phyloP scores from a whole-genome alignment of 2,888 invertebrate genomes.

The Scaptodrosophila latifasciaeformis region DNA sequence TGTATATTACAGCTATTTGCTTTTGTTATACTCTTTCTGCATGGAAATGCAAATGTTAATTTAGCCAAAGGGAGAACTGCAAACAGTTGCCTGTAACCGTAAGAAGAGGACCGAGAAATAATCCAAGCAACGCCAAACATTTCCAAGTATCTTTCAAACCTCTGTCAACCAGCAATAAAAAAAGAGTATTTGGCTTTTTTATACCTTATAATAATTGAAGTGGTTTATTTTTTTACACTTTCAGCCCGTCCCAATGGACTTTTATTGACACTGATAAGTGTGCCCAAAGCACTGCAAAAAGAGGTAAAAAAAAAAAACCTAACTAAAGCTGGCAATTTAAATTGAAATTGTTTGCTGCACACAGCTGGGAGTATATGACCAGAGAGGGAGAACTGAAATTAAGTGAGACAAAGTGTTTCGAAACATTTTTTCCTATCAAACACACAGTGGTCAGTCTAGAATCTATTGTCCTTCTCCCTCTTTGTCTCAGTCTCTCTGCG shows the following conservation, averaged over 20 bases:
- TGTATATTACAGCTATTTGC: too few species aligned
- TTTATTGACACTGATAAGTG: conserved; percentile 67
- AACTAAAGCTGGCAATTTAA: conserved; percentile 66
- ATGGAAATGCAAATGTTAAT: too few species aligned
- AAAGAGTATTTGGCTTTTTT: too few species aligned
- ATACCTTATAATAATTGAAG: too few species aligned
- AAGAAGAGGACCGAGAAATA: too few species aligned
- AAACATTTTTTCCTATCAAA: conserved; percentile 32
- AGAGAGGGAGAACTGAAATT: conserved; percentile 52
- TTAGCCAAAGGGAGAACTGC: too few species aligned
- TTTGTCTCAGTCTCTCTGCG: neutral
- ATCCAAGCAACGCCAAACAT: too few species aligned
- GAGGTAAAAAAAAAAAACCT: conserved; percentile 38
- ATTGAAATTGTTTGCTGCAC: conserved; percentile 63
- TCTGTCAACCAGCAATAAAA: too few species aligned
- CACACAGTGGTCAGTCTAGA: neutral
- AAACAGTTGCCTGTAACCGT: too few species aligned
- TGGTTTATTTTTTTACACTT: too few species aligned
- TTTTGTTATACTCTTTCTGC: too few species aligned
- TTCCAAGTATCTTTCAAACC: too few species aligned
- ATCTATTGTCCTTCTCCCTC: neutral
- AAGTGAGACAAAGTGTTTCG: conserved; percentile 66
- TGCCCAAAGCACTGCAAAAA: conserved; percentile 38
- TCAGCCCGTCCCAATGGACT: conserved; percentile 42
- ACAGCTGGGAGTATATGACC: conserved; percentile 29